Evolutionary conservation across 2,113 vertebrate genomes (phyloP), one percentile per base, ranked within the genome.

Genomic region (Coreoperca whiteheadi): DNA sequence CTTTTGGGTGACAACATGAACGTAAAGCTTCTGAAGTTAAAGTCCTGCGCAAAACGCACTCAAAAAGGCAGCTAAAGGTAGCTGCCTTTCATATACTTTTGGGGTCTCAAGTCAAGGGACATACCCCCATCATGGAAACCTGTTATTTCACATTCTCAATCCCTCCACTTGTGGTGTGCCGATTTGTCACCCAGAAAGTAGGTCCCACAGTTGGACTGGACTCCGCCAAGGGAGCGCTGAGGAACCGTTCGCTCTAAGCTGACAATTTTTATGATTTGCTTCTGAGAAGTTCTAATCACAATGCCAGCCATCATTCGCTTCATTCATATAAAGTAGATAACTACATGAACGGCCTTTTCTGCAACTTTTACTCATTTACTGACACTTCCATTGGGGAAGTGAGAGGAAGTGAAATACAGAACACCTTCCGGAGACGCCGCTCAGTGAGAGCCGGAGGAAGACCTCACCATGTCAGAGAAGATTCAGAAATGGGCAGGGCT

Each of bases 381-480:
- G 50, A 65, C 41, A n/a, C 53, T 37, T 63, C 73, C n/a, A 32
- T n/a, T 32, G 51, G 46, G 48, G 57, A 37, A 37, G 21, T 18
- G 16, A 10, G 21, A 53, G n/a, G 16, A n/a, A 53, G 30, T 14
- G 32, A 53, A 14, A 61, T n/a, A n/a, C 4, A 41, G 32, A 23
- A 54, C 34, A 54, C n/a, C 57, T 30, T 8, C 34, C 54, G 32
- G 23, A 74, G 63, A 46, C 25, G 43, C 51, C 23, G 48, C 56
- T 39, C 46, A 4, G 14, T 61, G 41, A 76, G 69, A 83, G 51
- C 50, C 21, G 30, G 53, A 67, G 34, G 28, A 56, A 23, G n/a
- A 30, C 23, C 68, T 78, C 21, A 9, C 20, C 34, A 8, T 34
- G 56, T 82, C 73, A 25, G 48, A 74, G 48, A 65, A 32, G 80